Base-by-base conservation (phyloP, 2,888 invertebrate genomes). In the Drosophila nr. fundita region DNA sequence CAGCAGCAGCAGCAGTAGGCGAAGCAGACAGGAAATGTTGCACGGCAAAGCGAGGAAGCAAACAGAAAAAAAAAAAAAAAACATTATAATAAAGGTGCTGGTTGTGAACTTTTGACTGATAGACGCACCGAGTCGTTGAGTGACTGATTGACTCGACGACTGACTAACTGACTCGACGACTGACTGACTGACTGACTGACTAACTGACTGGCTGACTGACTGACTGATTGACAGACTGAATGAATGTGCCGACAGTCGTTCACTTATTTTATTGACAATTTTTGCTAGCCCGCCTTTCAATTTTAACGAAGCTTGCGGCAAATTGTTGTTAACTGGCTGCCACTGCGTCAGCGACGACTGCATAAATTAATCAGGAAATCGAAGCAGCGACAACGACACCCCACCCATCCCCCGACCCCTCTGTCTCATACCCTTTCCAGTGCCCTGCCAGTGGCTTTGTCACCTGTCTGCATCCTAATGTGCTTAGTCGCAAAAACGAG, bases 331-430 rank as follows among this genome's bases (percentile, higher is more conserved):
- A 85, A 85, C 86, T 82, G 78, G 88, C 85, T 82, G 72, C 65
- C 77, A 66, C 15, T 45, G 55, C 68, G 48, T 57, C 48, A 52
- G 34, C 64, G 68, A 68, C 73, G 73, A 73, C 75, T 89, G 84
- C 85, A 89, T 88, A 88, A 88, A 89, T 88, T 87, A 90, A 90
- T 89, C 89, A 88, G 87, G 87, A 88, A 90, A 88, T 88, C 87
- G 90, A 89, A 78, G 73, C 80, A 71, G 18, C 64, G 62, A 68
- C 73, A 70, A 49, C 67, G 49, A 40, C n/a, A 52, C 57, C 24
- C 45, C 13, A 0, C 10, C 4, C 6, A 36, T n/a, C 53, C 61
- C 18, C 55, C 32, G 34, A 27, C 11, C 30, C 1, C 2, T 29
- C 8, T 1, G 13, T 15, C 24, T 24, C 45, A 45, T 45, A 45